Conservation (phyloP, 2,888 invertebrate genomes). For the Oasisia sp. region DNA sequence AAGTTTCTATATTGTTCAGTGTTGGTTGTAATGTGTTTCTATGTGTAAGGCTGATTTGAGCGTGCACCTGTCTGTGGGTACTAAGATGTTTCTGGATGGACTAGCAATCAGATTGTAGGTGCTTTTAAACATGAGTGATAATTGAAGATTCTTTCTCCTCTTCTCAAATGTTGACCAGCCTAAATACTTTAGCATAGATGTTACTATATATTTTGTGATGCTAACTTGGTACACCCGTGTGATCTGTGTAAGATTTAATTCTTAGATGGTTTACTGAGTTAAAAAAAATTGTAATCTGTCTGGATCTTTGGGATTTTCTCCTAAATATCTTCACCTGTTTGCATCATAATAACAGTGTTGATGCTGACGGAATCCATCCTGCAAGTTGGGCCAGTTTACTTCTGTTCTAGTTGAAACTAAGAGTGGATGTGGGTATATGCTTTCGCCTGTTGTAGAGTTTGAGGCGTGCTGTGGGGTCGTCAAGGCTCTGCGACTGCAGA, state of each 20-base stretch:
- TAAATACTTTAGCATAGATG: no score
- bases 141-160: no score
- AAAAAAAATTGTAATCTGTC: not conserved
- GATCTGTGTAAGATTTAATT: not conserved
- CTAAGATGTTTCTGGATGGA: no score
- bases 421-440: not conserved
- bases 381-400: not conserved
- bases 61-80: no score
- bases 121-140: no score
- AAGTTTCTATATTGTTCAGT: no score
- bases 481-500: slow-evolving; percentile 81
- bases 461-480: slow-evolving; percentile 79
- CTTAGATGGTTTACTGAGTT: not conserved
- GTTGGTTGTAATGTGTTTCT: no score
- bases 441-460: slow-evolving; percentile 70
- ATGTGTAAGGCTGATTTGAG: no score
- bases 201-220: no score
- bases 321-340: not conserved
- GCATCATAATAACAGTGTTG: not conserved
- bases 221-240: not conserved
- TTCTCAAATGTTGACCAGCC: no score
- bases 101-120: no score
- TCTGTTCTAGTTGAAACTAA: not conserved
- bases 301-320: not conserved
- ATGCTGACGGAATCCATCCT: not conserved